A percentile compares a stretch with the other conserved stretches of the same genome.
phyloP scores from a whole-genome alignment of 2,888 invertebrate species.

The Rhagium mordax region DNA sequence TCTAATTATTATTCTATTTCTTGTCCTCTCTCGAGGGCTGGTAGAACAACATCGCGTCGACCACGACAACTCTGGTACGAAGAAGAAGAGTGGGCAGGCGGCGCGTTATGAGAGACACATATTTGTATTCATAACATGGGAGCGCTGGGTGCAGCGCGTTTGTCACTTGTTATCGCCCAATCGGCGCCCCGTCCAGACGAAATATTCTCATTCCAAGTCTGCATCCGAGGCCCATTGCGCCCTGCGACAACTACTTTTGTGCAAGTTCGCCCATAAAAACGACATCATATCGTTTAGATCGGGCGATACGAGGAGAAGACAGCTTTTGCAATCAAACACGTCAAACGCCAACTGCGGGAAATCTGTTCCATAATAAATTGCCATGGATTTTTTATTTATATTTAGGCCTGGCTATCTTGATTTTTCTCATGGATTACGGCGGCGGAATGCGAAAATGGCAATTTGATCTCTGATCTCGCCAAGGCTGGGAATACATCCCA shows the following conservation, averaged over 20 bases:
- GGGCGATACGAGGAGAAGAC: slow-evolving; percentile 28
- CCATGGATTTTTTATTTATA: slow-evolving; percentile 27
- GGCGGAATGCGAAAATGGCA: slow-evolving; percentile 10
- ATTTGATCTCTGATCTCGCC: not conserved
- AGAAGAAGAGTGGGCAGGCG: slow-evolving; percentile 34
- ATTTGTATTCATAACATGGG: slow-evolving; percentile 69
- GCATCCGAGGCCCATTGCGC: slow-evolving; percentile 24
- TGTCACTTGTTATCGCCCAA: slow-evolving; percentile 72
- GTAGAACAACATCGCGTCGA: slow-evolving; percentile 18
- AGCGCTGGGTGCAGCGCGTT: slow-evolving; percentile 67
- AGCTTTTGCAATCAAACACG: slow-evolving; percentile 31
- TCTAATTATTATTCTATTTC: slow-evolving; percentile 46
- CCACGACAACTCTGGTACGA: slow-evolving; percentile 12
- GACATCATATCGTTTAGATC: slow-evolving; percentile 33
- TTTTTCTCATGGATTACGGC: slow-evolving; percentile 13
- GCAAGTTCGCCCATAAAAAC: slow-evolving; percentile 33
- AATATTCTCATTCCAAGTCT: slow-evolving; percentile 33
- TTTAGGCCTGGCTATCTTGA: slow-evolving; percentile 15
- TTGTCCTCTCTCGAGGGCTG: slow-evolving; percentile 20
- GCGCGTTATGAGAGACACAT: slow-evolving; percentile 44
- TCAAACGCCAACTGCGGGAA: slow-evolving; percentile 22
- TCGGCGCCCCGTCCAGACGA: slow-evolving; percentile 64
- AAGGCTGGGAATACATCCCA: not conserved
- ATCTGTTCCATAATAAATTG: slow-evolving; percentile 32
- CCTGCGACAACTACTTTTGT: slow-evolving; percentile 29